Percentiles rank a stretch among this genome's conserved stretches.
Evolutionary conservation across 2,797 vertebrate species (phyloP).

Genomic region (Bovichtus diacanthus): DNA sequence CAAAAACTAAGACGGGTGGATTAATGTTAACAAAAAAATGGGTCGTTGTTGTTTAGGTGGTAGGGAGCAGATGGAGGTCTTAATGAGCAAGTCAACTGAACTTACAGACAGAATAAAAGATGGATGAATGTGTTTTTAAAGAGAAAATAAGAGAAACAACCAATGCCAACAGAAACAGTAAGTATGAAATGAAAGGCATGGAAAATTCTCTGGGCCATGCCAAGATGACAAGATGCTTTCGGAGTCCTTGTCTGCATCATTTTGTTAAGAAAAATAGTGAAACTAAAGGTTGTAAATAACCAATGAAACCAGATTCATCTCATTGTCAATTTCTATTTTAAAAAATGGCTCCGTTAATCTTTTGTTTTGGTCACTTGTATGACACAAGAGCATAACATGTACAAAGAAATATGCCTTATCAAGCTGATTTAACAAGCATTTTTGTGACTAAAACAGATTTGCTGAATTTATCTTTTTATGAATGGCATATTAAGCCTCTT

Average conservation of each 20-base stretch:
- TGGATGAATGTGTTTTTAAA: background rate
- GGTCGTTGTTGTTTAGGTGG: background rate
- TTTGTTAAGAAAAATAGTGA: background rate
- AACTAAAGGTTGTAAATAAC: background rate
- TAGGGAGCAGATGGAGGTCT: background rate
- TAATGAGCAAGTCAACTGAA: background rate
- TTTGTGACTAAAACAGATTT: conserved; percentile 35
- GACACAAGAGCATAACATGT: background rate
- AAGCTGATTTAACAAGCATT: conserved; percentile 8
- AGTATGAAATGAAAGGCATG: background rate
- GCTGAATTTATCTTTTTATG: conserved; percentile 30
- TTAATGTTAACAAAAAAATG: background rate
- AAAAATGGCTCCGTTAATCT: background rate
- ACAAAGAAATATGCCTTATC: background rate
- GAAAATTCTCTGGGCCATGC: background rate
- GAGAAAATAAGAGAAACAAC: background rate
- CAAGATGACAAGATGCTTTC: background rate
- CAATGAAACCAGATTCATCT: background rate
- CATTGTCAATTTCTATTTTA: background rate
- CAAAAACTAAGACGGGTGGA: background rate
- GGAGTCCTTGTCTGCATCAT: background rate
- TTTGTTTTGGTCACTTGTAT: background rate
- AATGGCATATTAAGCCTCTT: conserved; percentile 32
- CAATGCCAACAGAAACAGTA: background rate
- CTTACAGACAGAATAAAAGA: background rate